Conservation (phyloP, 2,113 vertebrate species). For the Geococcyx californianus region DNA sequence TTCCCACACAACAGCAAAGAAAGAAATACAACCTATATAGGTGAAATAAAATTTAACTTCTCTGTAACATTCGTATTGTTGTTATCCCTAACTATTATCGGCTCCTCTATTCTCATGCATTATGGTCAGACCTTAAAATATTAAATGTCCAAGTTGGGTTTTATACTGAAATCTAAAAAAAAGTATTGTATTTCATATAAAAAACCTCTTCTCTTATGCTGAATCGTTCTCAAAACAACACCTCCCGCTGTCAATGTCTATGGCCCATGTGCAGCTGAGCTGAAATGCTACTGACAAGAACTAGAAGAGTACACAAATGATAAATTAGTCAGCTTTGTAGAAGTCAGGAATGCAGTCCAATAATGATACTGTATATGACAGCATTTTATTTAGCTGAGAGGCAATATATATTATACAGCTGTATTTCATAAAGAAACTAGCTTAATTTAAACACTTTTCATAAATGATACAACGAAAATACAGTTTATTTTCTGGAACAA, state of each 20-base stretch:
- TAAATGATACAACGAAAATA: background rate
- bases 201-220: slow-evolving; percentile 48
- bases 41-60: background rate
- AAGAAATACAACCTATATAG: background rate
- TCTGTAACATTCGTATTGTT: background rate
- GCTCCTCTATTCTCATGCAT: background rate
- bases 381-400: slow-evolving; percentile 19
- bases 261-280: slow-evolving; percentile 72
- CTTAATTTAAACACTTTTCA: slow-evolving; percentile 47
- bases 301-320: slow-evolving; percentile 68
- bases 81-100: background rate
- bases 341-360: slow-evolving; percentile 50
- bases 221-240: slow-evolving; percentile 71
- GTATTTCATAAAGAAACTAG: background rate
- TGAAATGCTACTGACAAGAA: slow-evolving; percentile 70
- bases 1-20: background rate
- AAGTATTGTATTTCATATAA: slow-evolving; percentile 42
- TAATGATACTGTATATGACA: slow-evolving; percentile 25
- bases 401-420: background rate
- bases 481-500: background rate
- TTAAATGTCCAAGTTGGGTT: background rate
- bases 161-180: background rate
- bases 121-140: background rate
- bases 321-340: slow-evolving; percentile 69
- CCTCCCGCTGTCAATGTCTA: slow-evolving; percentile 72